Percentiles rank a stretch among this genome's conserved stretches.
Evolutionary conservation across 2,888 invertebrate genomes (phyloP).

Genomic region (Sclerodermus sp.): DNA sequence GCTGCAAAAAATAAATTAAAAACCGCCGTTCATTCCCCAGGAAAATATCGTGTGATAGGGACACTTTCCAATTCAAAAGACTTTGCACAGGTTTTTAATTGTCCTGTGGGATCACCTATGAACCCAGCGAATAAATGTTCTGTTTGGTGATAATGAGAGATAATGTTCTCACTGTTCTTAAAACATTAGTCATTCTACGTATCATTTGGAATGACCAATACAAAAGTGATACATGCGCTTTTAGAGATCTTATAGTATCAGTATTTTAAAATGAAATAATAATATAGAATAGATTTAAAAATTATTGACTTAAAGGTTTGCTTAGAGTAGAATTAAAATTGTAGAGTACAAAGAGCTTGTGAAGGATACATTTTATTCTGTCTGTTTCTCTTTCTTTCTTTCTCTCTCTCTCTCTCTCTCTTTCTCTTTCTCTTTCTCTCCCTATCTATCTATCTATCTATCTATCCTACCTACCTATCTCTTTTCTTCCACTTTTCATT

Average conservation of each 20-base stretch:
- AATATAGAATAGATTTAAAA: background rate
- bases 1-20: conserved; percentile 78
- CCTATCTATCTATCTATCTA: background rate
- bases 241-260: too few species aligned
- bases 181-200: too few species aligned
- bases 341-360: background rate
- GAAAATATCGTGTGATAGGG: conserved; percentile 78
- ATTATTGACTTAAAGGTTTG: background rate
- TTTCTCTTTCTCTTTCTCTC: too few species aligned
- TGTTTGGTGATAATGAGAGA: conserved; percentile 63
- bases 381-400: background rate
- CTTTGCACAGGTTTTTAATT: conserved; percentile 73
- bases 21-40: conserved; percentile 83
- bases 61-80: conserved; percentile 77
- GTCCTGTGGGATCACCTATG: conserved; percentile 75
- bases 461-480: too few species aligned
- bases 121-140: conserved; percentile 77
- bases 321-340: background rate
- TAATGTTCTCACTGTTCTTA: background rate
- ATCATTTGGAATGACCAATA: too few species aligned
- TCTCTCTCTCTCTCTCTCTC: background rate
- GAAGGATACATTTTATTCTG: background rate
- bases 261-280: background rate
- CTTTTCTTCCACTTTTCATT: too few species aligned
- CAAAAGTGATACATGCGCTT: too few species aligned